Conservation (phyloP, 2,888 invertebrate species). For the Exephanes ischioxanthus region DNA sequence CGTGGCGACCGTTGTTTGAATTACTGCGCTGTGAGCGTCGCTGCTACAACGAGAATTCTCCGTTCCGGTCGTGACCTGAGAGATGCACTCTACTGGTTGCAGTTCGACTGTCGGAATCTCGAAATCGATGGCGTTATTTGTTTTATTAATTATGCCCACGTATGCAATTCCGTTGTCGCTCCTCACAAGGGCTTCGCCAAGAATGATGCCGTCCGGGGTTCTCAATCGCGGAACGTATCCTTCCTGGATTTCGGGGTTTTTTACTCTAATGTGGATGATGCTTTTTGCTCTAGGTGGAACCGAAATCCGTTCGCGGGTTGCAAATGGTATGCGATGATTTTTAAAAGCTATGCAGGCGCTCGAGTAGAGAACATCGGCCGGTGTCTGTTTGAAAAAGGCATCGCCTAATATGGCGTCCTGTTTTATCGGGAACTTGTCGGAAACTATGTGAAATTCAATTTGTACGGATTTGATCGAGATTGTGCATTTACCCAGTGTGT, state of each 20-base stretch:
- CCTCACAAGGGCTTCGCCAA: conserved; percentile 16
- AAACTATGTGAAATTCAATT: not conserved
- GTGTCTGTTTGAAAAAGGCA: not conserved
- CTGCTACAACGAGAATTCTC: no score
- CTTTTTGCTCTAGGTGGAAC: not conserved
- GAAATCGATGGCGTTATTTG: not conserved
- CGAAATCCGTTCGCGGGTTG: not conserved
- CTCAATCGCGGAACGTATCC: conserved; percentile 17
- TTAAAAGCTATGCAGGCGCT: not conserved
- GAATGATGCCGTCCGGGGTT: not conserved
- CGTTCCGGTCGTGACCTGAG: no score
- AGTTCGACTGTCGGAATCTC: no score
- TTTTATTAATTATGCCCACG: not conserved
- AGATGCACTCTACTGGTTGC: no score
- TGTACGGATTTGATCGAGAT: not conserved
- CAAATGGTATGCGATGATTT: not conserved
- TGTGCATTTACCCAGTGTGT: no score
- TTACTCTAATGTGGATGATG: not conserved
- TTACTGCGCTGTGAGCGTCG: no score
- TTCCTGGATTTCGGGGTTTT: not conserved
- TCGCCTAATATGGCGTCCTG: conserved; percentile 23
- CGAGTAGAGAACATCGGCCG: not conserved
- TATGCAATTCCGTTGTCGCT: conserved; percentile 7
- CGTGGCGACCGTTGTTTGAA: no score
- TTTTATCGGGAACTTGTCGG: not conserved